These are phyloP conservation scores for Platypus cylindrus DNA, from an alignment of 2,888 invertebrate genomes.

Conservation along the genomic window DNA sequence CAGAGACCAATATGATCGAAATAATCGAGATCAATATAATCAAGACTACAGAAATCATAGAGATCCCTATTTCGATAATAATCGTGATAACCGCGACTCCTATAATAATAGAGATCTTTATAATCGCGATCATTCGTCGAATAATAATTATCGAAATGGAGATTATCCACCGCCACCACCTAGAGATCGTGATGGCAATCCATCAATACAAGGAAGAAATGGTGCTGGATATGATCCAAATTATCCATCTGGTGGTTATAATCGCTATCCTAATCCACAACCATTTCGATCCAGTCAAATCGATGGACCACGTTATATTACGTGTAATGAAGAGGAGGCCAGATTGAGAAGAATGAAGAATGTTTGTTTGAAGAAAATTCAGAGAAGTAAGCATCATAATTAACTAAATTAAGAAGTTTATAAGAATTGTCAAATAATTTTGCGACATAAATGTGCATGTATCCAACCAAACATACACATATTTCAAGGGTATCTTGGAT, in stretches of 20 bases:
- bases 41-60: background rate
- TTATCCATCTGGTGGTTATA: conserved; percentile 15
- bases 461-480: background rate
- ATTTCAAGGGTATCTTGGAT: too few relatives aligned
- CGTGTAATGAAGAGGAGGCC: conserved; percentile 22
- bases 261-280: conserved; percentile 8
- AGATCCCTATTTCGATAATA: background rate
- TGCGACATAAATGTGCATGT: background rate
- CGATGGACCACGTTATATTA: conserved; percentile 16
- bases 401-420: background rate
- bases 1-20: conserved; percentile 9
- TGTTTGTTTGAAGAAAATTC: conserved; percentile 63
- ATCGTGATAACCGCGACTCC: background rate
- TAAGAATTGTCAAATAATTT: background rate
- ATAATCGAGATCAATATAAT: background rate
- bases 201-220: conserved; percentile 10
- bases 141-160: conserved; percentile 12
- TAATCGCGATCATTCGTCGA: conserved; percentile 8
- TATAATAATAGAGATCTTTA: background rate
- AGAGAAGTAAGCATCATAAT: conserved; percentile 53
- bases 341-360: conserved; percentile 31
- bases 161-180: conserved; percentile 10
- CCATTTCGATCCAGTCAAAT: conserved; percentile 8
- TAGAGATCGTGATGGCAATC: conserved; percentile 8
- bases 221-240: conserved; percentile 16